These are phyloP conservation scores for Andinoacara biseriatus DNA, from an alignment of 2,113 vertebrate species.

Conservation along the genomic window DNA sequence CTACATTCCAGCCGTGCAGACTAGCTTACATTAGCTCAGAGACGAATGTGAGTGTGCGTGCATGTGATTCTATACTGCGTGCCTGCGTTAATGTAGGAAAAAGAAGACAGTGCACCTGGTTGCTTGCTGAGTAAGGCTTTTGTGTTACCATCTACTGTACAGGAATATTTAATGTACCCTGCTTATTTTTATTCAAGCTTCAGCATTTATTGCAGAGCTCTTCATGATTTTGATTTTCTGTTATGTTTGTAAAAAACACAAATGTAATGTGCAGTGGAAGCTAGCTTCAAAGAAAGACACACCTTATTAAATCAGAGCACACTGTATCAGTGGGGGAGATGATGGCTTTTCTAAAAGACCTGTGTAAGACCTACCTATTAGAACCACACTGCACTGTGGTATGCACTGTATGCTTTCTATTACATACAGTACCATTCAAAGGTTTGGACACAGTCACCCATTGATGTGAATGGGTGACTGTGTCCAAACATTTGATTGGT, in stretches of 20 bases:
- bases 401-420: too few species aligned
- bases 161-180: not conserved
- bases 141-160: not conserved
- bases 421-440: not conserved
- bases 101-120: constrained; percentile 1
- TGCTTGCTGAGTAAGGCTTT: constrained; percentile 8
- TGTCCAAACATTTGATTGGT: too few species aligned
- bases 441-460: too few species aligned
- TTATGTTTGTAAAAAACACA: not conserved
- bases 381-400: not conserved
- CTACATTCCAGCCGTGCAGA: constrained; percentile 29
- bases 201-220: not conserved
- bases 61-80: not conserved
- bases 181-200: not conserved
- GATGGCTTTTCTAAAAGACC: not conserved
- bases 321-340: not conserved
- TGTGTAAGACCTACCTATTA: not conserved
- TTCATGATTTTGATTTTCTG: not conserved
- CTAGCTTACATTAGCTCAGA: constrained; percentile 27
- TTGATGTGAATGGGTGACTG: too few species aligned
- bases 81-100: not conserved
- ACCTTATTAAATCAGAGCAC: not conserved
- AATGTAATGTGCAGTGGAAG: not conserved
- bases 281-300: not conserved
- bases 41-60: not conserved